Percentiles rank a stretch among this genome's conserved stretches.
Conservation (phyloP, 1,140 invertebrate species). For the Pollicipes pollicipes region DNA sequence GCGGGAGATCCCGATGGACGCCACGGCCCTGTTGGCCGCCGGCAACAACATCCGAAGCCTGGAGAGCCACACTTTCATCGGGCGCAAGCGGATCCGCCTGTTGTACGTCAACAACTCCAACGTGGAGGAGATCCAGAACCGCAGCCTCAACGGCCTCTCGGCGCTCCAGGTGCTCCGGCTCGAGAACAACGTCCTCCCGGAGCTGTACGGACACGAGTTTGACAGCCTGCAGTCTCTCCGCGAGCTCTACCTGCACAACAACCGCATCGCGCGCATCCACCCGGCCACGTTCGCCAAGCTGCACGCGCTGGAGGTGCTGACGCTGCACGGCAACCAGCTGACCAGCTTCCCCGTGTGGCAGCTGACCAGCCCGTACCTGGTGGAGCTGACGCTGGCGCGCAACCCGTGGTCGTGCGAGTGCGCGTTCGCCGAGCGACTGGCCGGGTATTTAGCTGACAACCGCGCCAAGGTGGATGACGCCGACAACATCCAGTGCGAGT, state of each 20-base stretch:
- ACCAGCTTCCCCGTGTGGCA: constrained; percentile 44
- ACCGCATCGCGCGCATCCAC: constrained; percentile 61
- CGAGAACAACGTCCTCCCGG: constrained; percentile 62
- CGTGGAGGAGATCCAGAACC: constrained; percentile 63
- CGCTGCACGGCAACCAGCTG: constrained; percentile 67
- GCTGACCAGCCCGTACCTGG: constrained; percentile 26
- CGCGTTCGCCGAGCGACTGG: constrained; percentile 23
- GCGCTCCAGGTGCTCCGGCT: constrained; percentile 47
- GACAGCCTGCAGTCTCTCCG: constrained; percentile 46
- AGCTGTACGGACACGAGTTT: constrained; percentile 64
- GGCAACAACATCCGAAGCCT: constrained; percentile 73
- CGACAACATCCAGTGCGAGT: constrained; percentile 39
- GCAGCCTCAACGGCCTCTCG: constrained; percentile 70
- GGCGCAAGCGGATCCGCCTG: constrained; percentile 66
- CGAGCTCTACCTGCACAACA: constrained; percentile 72
- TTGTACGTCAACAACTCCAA: constrained; percentile 74
- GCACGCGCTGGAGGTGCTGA: constrained; percentile 58
- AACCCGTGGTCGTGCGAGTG: constrained; percentile 34
- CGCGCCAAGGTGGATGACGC: constrained; percentile 45
- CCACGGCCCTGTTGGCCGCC: constrained; percentile 79
- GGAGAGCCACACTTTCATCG: constrained; percentile 74
- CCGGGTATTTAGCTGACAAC: constrained; percentile 28
- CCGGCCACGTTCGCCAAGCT: constrained; percentile 66
- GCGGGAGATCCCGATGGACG: constrained; percentile 77
- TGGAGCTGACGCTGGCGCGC: constrained; percentile 23